Conservation (phyloP, 2,888 invertebrate genomes). For the Halocaridina rubra region DNA sequence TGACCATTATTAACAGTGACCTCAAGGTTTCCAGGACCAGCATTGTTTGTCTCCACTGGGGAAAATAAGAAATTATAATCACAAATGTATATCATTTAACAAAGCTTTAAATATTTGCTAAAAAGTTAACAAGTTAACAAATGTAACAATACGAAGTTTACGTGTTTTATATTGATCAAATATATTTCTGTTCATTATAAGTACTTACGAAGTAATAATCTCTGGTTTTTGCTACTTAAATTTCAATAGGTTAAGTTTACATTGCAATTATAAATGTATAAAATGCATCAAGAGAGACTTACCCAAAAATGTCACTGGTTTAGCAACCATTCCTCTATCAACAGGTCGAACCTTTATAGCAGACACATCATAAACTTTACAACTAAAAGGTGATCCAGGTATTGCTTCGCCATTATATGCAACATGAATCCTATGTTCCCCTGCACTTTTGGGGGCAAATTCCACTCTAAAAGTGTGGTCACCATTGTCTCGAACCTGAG, state of each 20-base stretch:
- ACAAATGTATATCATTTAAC: too few species aligned
- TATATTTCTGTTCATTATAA: too few species aligned
- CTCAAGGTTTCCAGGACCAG: slow-evolving; percentile 97
- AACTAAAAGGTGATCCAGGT: slow-evolving; percentile 92
- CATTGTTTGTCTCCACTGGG: slow-evolving; percentile 95
- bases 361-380: slow-evolving; percentile 93
- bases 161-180: too few species aligned
- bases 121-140: too few species aligned
- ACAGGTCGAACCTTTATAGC: slow-evolving; percentile 95
- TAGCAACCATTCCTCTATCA: slow-evolving; percentile 86
- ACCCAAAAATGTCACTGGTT: slow-evolving; percentile 92
- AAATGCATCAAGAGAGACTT: too few species aligned
- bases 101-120: too few species aligned
- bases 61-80: too few species aligned
- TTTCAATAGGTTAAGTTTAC: too few species aligned
- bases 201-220: too few species aligned
- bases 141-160: too few species aligned
- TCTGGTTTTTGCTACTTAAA: too few species aligned
- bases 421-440: slow-evolving; percentile 90
- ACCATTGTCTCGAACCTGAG: slow-evolving; percentile 86
- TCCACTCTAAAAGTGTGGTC: slow-evolving; percentile 87
- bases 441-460: slow-evolving; percentile 90
- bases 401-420: slow-evolving; percentile 81
- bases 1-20: slow-evolving; percentile 98
- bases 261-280: too few species aligned